A percentile compares a stretch with the other conserved stretches of the same genome.
Conservation (phyloP, 1,140 invertebrate species). For the Bombus turneri region DNA sequence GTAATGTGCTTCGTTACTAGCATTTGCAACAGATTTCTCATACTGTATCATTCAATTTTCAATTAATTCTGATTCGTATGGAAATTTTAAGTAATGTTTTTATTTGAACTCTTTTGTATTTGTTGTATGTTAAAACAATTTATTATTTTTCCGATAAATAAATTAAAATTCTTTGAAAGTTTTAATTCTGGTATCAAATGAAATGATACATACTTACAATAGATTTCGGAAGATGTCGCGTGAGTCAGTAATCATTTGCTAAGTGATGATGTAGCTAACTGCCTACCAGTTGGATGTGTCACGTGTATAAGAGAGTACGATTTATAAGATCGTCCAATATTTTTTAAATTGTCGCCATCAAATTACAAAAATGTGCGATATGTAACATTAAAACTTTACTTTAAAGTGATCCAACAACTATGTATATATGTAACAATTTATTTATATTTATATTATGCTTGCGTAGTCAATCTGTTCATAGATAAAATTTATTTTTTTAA, state of each 20-base stretch:
- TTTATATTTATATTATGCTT: background rate
- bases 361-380: background rate
- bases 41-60: background rate
- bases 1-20: background rate
- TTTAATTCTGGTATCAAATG: background rate
- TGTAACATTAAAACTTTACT: constrained; percentile 2
- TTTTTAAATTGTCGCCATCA: constrained; percentile 31
- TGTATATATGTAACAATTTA: no score
- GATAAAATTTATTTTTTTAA: background rate
- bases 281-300: constrained; percentile 16
- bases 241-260: constrained; percentile 7
- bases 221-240: constrained; percentile 59
- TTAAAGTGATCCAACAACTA: background rate
- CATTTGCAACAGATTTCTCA: background rate
- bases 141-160: background rate
- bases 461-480: background rate
- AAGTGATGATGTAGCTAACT: constrained; percentile 18
- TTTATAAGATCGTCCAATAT: constrained; percentile 22
- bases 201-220: constrained; percentile 1
- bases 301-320: constrained; percentile 37
- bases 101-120: background rate
- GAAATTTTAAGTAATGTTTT: background rate
- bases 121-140: background rate
- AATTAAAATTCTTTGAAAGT: background rate
- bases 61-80: background rate